Evolutionary conservation across 2,888 invertebrate genomes (phyloP), one percentile per base, ranked within the genome.

Genomic region (Noctuana brunneofusca): DNA sequence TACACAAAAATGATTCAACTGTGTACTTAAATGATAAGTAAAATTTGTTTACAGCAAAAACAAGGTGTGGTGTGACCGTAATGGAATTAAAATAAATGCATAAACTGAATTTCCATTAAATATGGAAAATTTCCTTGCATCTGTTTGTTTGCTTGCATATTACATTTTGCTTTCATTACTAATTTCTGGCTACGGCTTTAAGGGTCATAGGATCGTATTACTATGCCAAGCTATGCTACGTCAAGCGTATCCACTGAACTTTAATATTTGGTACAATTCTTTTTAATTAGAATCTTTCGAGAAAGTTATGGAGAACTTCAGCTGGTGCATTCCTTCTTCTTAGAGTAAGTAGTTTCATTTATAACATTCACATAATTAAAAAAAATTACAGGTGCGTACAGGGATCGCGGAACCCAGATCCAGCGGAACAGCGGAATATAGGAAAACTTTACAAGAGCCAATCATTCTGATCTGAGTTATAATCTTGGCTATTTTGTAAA

Each of bases 21-120:
- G 48, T 62, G 54, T 62, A 49, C 60, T 27, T 49, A 62, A 62
- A 54, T 35, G 54, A 62, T 62, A 60, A 60, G 53, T 54, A 49
- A 48, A 62, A 62, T 62, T 62, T 62, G 60, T 55, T 38, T 22
- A 38, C 46, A 14, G 16, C 46, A 54, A 22, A 41, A 53, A 60
- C 54, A 22, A 55, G 54, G 38, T 12, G 46, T 41, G 54, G 38
- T 12, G 46, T 41, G 48, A 55, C 54, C 46, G n/a, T 55, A 54
- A 60, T 49, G 32, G 22, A 32, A 20, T 32, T 22, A 14, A 48
- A 22, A n/a, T n/a, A n/a, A n/a, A n/a, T n/a, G 20, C 22, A 20
- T 20, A 3, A 20, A 50, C 16, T 30, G 22, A 24, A 35, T 53
- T 53, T 38, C 38, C 35, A 22, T 35, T 30, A 22, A n/a, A 16